Base-by-base conservation (phyloP, 2,113 vertebrate genomes). In the Numenius arquata region DNA sequence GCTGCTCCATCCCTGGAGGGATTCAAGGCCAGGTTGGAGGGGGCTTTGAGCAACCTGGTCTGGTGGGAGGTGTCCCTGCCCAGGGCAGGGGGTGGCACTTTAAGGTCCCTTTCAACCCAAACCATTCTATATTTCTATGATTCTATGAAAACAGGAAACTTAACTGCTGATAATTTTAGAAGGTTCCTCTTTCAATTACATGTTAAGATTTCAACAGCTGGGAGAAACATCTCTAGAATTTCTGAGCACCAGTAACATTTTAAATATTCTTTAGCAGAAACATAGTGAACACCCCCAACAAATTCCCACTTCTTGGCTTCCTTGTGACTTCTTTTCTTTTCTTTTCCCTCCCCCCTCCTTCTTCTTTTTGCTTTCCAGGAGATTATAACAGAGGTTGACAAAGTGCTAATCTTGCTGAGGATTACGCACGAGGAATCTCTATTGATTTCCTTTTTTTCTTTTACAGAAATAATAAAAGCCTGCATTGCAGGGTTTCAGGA, bases 361-460 rank as follows among this genome's bases (percentile, higher is more conserved):
- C 48, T 79, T 36, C 48, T 91, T 63, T 79, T 29, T 90, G 78
- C 93, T 96, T 95, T 93, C 90, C 76, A 97, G 84, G 88, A 91
- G 94, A 97, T 97, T 93, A 77, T 40, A 82, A n/a, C 67, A 80
- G 59, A 73, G 68, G 71, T 26, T 91, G 92, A 72, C 78, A 90
- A 96, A 93, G 92, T 81, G 88, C 83, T 97, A 95, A 96, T 97
- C 97, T 97, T 74, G 66, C 66, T 83, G 81, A 91, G 93, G 74
- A 95, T 96, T 97, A 93, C 15, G 12, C 83, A 94, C 8, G 2
- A 93, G 94, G 85, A 83, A 90, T 94, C 77, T 92, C 90, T 95
- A 93, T 93, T 94, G 93, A 97, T 94, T 97, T 81, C 88, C 58
- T 62, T 65, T 67, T 93, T 78, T 43, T 55, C 85, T 92, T 96